Base-by-base conservation (phyloP, 92 coral and sea anemone genomes). In the Epizoanthus stellaris region DNA sequence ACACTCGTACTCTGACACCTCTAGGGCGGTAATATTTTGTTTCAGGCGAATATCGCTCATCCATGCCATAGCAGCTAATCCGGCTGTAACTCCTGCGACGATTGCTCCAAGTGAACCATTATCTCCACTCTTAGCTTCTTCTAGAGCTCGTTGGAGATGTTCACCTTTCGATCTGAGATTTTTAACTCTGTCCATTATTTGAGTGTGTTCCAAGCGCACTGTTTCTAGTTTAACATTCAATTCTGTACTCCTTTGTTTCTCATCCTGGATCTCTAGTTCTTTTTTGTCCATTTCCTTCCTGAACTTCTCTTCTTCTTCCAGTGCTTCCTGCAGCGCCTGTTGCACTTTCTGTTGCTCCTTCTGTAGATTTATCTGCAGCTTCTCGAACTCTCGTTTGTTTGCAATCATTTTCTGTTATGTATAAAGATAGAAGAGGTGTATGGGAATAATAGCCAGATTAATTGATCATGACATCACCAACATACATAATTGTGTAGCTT, bases 11-110 rank as follows among this genome's bases (percentile, higher is more conserved):
- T 79, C 70, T 11, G 89, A 85, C 19, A 66, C 34, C 57, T 80
- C 70, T 15, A 77, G 40, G 38, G 13, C 59, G n/a, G 86, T 85
- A 45, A 79, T 72, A 64, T 89, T 89, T 36, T 85, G 80, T 85
- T 89, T 88, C 0, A 88, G 88, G 30, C 76, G 88, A 5, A 77
- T 61, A 49, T 88, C 91, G 63, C 91, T 88, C 16, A 75, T 19
- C 67, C 56, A 0, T 5, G 87, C 81, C 38, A 69, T n/a, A 71
- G 20, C 3, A 71, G 20, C 3, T 6, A 30, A 71, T 12, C 60
- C 91, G 12, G 73, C 74, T 4, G 57, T 9, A 38, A 66, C 15
- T 15, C 67, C 67, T 2, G 67, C 3, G n/a, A 75, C 0, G 6
- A 57, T 56, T 16, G 15, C 54, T 0, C n/a, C 7, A 5, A 57